Evolutionary conservation across 2,888 invertebrate genomes (phyloP), one percentile per base, ranked within the genome.

Genomic region (Lamproptera curius): DNA sequence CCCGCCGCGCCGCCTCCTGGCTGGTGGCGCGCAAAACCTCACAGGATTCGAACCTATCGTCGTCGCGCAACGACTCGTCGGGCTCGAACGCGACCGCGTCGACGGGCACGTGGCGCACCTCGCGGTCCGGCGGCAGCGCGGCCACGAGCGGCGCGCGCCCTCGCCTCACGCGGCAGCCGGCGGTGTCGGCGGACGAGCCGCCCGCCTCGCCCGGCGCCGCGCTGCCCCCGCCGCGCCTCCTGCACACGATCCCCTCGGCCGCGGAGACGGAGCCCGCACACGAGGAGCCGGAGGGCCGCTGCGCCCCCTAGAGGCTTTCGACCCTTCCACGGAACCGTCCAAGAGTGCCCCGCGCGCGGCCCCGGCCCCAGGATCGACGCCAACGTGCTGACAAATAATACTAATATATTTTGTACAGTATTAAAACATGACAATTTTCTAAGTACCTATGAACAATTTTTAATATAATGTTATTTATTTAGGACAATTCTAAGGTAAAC

Each of bases 21-120:
- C 86, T 96, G 52, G 94, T 96, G 16, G 95, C 96, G n/a, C 89
- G 96, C 43, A 97, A 97, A 81, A 95, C 96, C 0, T 96, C 95
- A 9, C 96, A 97, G 75, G 97, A 97, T 73, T 97, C 97, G 3
- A 97, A 95, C 78, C 83, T 97, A 57, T 96, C 95, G 38, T 95
- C 94, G 62, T 96, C 96, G 15, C 89, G 97, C 42, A 97, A 97
- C 79, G 97, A 97, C 77, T 97, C 96, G 10, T 95, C 95, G 0
- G 95, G 95, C 1, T 96, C 96, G 4, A 93, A 92, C 16, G 96
- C 96, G 13, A 96, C 96, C 1, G 96, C 95, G 16, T 95, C 95
- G 64, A 97, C 97, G 13, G 95, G 95, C 63, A 95, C 96, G 46
- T 97, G 96, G 93, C 90, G 96, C 52, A 91, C 96, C 65, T 96